Percentiles rank a stretch among this genome's conserved stretches.
Conservation (phyloP, 2,113 vertebrate species). For the Mystacornis crossleyi region DNA sequence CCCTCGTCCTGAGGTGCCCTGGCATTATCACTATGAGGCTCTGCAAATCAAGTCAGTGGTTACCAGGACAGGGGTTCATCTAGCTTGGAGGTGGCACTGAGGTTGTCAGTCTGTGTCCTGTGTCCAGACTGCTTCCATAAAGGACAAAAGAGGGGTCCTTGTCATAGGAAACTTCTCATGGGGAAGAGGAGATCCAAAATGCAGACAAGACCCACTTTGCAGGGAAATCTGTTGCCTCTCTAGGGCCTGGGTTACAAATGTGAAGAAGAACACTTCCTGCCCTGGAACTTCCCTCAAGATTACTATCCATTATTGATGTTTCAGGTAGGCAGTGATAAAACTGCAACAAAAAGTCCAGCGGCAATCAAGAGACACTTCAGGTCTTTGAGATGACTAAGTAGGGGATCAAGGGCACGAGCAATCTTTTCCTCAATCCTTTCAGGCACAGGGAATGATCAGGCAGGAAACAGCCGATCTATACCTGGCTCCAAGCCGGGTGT, state of each 20-base stretch:
- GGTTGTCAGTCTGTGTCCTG: not conserved
- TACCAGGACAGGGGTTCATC: not conserved
- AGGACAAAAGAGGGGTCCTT: not conserved
- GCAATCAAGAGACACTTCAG: not conserved
- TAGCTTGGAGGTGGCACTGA: rapidly evolving
- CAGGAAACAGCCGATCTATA: not conserved
- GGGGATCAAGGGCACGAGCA: not conserved
- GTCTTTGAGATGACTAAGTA: not conserved
- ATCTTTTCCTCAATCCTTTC: not conserved
- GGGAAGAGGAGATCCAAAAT: not conserved
- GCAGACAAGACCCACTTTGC: not conserved
- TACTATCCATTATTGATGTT: not conserved
- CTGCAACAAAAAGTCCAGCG: not conserved
- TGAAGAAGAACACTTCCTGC: not conserved
- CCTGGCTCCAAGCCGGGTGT: not conserved
- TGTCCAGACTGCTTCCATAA: not conserved
- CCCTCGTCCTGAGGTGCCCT: not conserved
- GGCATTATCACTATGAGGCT: no score
- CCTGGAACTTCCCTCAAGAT: not conserved
- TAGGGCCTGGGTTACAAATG: not conserved
- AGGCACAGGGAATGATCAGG: not conserved
- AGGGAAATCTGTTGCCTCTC: not conserved
- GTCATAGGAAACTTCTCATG: not conserved
- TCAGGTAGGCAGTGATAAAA: not conserved
- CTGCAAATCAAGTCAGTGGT: not conserved